Evolutionary conservation across 2,113 vertebrate species (phyloP).

Genomic region (Nothobranchius furzeri): DNA sequence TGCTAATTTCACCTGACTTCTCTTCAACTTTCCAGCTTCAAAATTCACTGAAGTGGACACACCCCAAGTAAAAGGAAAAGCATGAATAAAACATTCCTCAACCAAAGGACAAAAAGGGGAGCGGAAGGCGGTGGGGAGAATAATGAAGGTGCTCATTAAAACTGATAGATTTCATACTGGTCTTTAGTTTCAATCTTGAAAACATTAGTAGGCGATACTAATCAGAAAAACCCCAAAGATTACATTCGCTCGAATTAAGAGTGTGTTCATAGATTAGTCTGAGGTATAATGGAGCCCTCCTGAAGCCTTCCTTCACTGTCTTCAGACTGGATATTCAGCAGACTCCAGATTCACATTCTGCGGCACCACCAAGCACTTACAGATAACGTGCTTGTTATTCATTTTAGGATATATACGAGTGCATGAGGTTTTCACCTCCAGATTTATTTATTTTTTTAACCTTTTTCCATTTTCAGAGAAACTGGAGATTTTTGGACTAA

Average conservation of each 20-base stretch:
- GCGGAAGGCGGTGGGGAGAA: conserved; percentile 27
- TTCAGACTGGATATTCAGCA: conserved; percentile 32
- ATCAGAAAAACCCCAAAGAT: conserved; percentile 13
- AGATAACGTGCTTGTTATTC: conserved; percentile 47
- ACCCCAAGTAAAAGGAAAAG: conserved; percentile 36
- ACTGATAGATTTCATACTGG: conserved; percentile 39
- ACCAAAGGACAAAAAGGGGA: conserved; percentile 28
- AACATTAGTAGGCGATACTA: conserved; percentile 19
- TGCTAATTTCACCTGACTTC: conserved; percentile 41
- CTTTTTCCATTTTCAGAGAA: no score
- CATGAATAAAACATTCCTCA: conserved; percentile 63
- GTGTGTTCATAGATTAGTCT: conserved; percentile 12
- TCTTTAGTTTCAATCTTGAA: conserved; percentile 37
- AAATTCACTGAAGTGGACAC: conserved; percentile 48
- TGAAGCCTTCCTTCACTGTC: conserved; percentile 32
- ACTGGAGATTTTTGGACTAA: no score
- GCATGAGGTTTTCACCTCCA: no score
- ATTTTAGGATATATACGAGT: background rate
- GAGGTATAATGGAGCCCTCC: conserved; percentile 31
- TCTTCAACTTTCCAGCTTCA: conserved; percentile 57
- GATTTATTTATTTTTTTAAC: no score
- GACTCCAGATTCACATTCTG: conserved; percentile 45
- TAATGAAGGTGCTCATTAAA: conserved; percentile 38
- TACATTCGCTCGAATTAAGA: conserved; percentile 24
- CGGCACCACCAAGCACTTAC: conserved; percentile 37